Evolutionary conservation across 2,113 vertebrate genomes (phyloP).

Genomic region (Mesembrinibis cayennensis): DNA sequence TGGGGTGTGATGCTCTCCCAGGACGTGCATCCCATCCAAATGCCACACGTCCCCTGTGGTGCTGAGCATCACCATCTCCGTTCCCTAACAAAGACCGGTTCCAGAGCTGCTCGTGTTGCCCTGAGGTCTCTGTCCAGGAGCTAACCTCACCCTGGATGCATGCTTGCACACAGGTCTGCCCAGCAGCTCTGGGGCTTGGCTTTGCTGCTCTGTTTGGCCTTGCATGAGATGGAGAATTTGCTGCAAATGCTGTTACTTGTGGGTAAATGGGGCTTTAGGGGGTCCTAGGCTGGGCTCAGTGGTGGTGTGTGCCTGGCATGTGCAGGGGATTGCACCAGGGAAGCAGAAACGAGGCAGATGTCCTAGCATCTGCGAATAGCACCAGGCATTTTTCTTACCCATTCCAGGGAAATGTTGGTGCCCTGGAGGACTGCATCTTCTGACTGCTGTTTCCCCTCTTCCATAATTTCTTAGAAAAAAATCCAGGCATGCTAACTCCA

Average conservation of each 20-base stretch:
- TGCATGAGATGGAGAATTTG: not conserved
- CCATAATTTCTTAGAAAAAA: not conserved
- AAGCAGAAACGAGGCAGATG: not conserved
- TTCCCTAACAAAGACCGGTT: fast-evolving
- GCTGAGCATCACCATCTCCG: not conserved
- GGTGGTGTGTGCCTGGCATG: fast-evolving
- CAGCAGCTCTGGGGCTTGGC: not conserved
- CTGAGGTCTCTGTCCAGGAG: not conserved
- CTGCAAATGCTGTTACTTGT: not conserved
- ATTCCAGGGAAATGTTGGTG: not conserved
- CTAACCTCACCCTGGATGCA: not conserved
- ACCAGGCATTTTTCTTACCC: not conserved
- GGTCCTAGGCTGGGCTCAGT: not conserved
- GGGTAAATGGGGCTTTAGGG: fast-evolving
- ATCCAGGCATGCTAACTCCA: not conserved
- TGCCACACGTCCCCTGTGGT: fast-evolving
- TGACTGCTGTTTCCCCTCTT: not conserved
- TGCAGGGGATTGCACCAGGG: fast-evolving
- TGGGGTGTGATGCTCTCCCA: not conserved
- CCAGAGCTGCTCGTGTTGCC: not conserved
- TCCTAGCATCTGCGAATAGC: not conserved
- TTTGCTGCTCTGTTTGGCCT: not conserved
- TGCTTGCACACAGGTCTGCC: not conserved
- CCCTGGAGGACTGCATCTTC: not conserved
- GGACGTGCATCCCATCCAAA: fast-evolving